Evolutionary conservation across 2,113 vertebrate genomes (phyloP).

Genomic region (Agelaius phoeniceus): DNA sequence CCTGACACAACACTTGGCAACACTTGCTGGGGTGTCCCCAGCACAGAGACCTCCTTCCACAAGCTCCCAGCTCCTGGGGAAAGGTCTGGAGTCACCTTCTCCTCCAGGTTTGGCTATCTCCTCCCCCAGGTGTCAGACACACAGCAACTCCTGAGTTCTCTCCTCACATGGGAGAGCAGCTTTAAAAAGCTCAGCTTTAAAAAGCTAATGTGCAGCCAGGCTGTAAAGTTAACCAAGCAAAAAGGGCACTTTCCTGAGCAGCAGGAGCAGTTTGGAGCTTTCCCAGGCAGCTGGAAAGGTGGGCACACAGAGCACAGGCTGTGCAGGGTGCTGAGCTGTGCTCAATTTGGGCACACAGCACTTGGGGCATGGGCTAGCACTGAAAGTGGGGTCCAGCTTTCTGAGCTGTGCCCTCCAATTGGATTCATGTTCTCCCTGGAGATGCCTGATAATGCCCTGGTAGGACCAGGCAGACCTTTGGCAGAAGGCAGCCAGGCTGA

Average conservation of each 20-base stretch:
- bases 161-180: background rate
- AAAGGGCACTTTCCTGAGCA: background rate
- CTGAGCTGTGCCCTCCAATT: background rate
- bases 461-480: background rate
- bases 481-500: background rate
- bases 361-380: fast-evolving
- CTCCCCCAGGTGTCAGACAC: background rate
- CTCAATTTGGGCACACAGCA: fast-evolving
- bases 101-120: background rate
- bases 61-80: background rate
- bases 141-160: fast-evolving
- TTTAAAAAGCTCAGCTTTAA: background rate
- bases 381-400: background rate
- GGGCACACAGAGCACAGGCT: fast-evolving
- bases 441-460: background rate
- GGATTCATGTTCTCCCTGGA: background rate
- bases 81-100: background rate
- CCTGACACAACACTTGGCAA: background rate
- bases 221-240: slow-evolving; percentile 10
- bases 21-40: background rate
- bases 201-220: background rate
- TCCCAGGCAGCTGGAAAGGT: background rate
- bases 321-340: background rate
- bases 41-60: background rate
- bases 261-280: background rate